A percentile compares a stretch with the other conserved stretches of the same genome.
These are phyloP conservation scores for Spea bombifrons DNA, from an alignment of 2,113 vertebrate genomes.

Conservation along the genomic window DNA sequence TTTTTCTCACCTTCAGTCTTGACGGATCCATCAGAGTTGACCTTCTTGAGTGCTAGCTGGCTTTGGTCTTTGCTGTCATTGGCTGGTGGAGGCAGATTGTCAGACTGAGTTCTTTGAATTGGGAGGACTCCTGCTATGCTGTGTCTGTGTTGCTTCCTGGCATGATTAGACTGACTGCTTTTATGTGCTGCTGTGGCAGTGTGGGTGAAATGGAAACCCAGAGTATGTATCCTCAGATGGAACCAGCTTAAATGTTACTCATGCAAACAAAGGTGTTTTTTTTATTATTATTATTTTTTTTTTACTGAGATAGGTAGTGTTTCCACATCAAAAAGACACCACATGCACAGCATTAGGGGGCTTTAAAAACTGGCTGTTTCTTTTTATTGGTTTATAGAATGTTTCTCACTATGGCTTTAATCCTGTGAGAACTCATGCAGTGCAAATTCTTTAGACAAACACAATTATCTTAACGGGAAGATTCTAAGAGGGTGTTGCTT, in stretches of 20 bases:
- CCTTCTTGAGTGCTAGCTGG: constrained; percentile 94
- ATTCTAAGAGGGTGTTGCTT: constrained; percentile 19
- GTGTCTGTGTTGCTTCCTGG: constrained; percentile 94
- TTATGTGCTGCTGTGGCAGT: constrained; percentile 84
- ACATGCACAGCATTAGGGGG: constrained; percentile 85
- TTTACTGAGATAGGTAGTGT: constrained; percentile 78
- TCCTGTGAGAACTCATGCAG: constrained; percentile 50
- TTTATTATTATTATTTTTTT: constrained; percentile 50
- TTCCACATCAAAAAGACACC: constrained; percentile 75
- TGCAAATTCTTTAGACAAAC: constrained; percentile 51
- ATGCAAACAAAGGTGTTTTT: constrained; percentile 87
- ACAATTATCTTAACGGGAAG: constrained; percentile 48
- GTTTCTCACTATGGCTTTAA: constrained; percentile 41
- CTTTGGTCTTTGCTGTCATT: constrained; percentile 92
- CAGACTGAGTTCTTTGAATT: constrained; percentile 93
- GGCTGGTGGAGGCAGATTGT: constrained; percentile 90
- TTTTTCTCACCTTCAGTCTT: constrained; percentile 79
- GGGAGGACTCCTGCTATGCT: constrained; percentile 95
- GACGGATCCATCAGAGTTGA: constrained; percentile 90
- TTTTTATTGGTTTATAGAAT: constrained; percentile 56
- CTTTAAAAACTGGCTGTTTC: constrained; percentile 82
- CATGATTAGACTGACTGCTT: constrained; percentile 84
- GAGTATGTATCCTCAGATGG: constrained; percentile 89
- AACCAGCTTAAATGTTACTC: constrained; percentile 85
- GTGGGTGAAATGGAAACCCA: constrained; percentile 95